These are phyloP conservation scores for Quadriops clusia DNA, from an alignment of 2,888 invertebrate genomes.

Conservation along the genomic window DNA sequence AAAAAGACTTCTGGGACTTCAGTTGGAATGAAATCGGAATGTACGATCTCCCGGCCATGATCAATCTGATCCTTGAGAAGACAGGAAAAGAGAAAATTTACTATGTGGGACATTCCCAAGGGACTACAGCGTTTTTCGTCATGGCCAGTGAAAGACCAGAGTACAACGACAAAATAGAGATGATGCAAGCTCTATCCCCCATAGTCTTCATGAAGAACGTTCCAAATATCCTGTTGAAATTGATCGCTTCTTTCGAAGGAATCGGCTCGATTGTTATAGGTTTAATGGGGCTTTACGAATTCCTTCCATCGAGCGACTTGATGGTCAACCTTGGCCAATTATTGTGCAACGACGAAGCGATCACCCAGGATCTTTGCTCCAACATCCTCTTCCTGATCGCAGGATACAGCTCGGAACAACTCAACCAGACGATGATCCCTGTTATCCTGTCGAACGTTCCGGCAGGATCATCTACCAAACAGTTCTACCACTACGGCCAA, in stretches of 20 bases:
- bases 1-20: conserved; percentile 49
- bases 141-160: conserved; percentile 51
- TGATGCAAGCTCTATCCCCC: conserved; percentile 56
- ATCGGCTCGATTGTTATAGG: too few relatives aligned
- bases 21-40: conserved; percentile 68
- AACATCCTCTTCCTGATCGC: conserved; percentile 54
- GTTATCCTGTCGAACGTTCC: conserved; percentile 35
- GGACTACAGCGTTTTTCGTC: conserved; percentile 55
- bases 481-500: conserved; percentile 38
- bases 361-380: conserved; percentile 48
- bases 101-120: conserved; percentile 73
- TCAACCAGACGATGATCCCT: conserved; percentile 38
- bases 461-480: conserved; percentile 36
- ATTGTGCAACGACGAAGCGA: conserved; percentile 44
- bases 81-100: conserved; percentile 51
- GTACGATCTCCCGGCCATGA: conserved; percentile 66
- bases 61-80: conserved; percentile 51
- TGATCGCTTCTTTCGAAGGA: conserved; percentile 8
- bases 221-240: conserved; percentile 7
- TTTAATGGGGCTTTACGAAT: conserved; percentile 45
- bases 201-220: conserved; percentile 41
- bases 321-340: conserved; percentile 40
- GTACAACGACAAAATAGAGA: conserved; percentile 51
- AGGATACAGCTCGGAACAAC: conserved; percentile 47
- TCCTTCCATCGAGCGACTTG: conserved; percentile 46